Evolutionary conservation across 1,140 invertebrate species (phyloP).

Genomic region (Zaprionus africanus): DNA sequence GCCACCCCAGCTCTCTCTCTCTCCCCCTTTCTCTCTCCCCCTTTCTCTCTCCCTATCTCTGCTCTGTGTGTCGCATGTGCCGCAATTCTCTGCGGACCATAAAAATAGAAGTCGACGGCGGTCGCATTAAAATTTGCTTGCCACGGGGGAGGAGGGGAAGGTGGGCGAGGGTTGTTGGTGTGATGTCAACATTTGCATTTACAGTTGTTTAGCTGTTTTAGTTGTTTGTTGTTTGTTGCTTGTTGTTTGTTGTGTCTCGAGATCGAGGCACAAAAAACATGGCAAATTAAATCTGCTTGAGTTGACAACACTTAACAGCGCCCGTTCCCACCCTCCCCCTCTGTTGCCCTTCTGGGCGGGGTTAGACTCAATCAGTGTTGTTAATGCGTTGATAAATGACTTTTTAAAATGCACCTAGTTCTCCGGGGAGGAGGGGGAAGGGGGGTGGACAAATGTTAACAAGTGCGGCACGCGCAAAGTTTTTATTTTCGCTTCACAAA

Average conservation of each 20-base stretch:
- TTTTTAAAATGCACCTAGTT: conserved; percentile 67
- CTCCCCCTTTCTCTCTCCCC: not conserved
- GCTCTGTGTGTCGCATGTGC: conserved; percentile 63
- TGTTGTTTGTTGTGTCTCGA: conserved; percentile 72
- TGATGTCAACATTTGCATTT: conserved; percentile 81
- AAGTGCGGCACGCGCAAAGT: conserved; percentile 37
- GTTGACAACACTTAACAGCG: conserved; percentile 79
- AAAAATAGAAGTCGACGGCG: conserved; percentile 54
- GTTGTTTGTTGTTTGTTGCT: conserved; percentile 29
- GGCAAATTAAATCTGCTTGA: conserved; percentile 83
- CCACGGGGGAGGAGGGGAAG: conserved; percentile 48
- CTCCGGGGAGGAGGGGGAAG: not conserved
- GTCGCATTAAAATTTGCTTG: conserved; percentile 54
- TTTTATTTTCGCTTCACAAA: not conserved
- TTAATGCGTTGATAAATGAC: conserved; percentile 82
- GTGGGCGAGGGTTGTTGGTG: conserved; percentile 45
- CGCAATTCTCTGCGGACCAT: conserved; percentile 75
- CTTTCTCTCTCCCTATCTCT: too few species aligned
- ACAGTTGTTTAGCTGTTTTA: conserved; percentile 65
- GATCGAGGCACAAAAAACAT: conserved; percentile 65
- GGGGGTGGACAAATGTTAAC: conserved; percentile 48
- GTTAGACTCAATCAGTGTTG: conserved; percentile 69
- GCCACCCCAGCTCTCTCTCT: conserved; percentile 9
- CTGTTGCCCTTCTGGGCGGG: not conserved
- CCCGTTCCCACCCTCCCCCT: not conserved